These are phyloP conservation scores for Notothenia rossii DNA, from an alignment of 2,113 vertebrate genomes.

Conservation along the genomic window DNA sequence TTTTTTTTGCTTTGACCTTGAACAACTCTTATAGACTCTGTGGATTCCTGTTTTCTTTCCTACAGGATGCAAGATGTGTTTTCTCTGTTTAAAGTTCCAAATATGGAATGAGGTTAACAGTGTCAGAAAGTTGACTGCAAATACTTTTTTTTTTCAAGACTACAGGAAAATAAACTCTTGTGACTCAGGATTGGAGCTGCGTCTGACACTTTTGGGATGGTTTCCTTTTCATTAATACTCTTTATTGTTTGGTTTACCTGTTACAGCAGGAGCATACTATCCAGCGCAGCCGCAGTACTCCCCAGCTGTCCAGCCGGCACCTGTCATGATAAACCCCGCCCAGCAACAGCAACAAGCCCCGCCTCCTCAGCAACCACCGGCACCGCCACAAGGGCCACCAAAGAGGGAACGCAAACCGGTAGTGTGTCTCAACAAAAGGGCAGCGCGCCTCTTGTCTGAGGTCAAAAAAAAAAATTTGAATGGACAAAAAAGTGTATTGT, in stretches of 20 bases:
- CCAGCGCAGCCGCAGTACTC: conserved; percentile 93
- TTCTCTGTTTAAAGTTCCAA: neutral
- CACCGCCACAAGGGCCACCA: conserved; percentile 84
- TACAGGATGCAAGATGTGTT: neutral
- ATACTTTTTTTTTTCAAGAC: neutral
- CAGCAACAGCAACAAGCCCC: conserved; percentile 82
- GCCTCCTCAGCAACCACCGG: conserved; percentile 78
- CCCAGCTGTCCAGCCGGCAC: conserved; percentile 86
- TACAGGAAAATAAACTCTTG: neutral
- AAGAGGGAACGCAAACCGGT: conserved; percentile 96
- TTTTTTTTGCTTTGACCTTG: neutral
- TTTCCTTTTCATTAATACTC: neutral
- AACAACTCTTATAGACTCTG: neutral
- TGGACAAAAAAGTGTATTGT: conserved; percentile 56
- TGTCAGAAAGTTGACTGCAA: neutral
- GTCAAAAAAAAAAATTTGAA: conserved; percentile 55
- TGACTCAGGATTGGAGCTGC: neutral
- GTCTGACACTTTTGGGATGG: neutral
- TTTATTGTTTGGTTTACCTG: neutral
- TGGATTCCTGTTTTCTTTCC: neutral
- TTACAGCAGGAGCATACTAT: conserved; percentile 93
- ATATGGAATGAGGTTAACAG: neutral
- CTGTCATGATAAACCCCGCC: conserved; percentile 91
- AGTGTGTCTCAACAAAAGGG: conserved; percentile 71
- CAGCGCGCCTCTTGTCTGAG: conserved; percentile 54